Evolutionary conservation across 2,797 vertebrate genomes (phyloP), one percentile per base, ranked within the genome.

Genomic region (Taeniopygia guttata): DNA sequence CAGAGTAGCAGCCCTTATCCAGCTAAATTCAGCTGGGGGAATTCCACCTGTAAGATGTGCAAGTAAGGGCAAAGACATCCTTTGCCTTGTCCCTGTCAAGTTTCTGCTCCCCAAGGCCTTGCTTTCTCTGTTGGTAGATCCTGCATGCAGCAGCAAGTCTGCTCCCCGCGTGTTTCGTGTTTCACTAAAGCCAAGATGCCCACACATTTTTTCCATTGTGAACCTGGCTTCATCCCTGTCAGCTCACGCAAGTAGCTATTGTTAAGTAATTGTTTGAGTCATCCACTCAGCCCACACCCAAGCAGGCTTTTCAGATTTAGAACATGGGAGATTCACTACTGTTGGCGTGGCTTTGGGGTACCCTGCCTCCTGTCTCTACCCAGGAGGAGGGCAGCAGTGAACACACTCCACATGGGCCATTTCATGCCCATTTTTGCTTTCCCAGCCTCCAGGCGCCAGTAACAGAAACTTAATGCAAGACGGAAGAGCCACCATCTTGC

Each of bases 151-250:
- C 90, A 89, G 89, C 93, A 90, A 91, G 94, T 68, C 89, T 83
- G 79, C 40, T 96, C 88, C 40, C 82, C 30, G 51, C 69, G 79
- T 90, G 89, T 95, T 94, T 94, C 3, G 0, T 90, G 89, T 95
- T 94, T 94, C 3, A 0, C 85, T 90, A 11, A 49, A 94, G 93
- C 91, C 1, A 9, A 88, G 84, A 78, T 96, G 96, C 94, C 94
- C 94, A 96, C 95, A 95, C 89, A 94, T 96, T 91, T 96, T 96
- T 96, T 96, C 95, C 93, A 94, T 94, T 94, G 95, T 94, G 94
- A 96, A 94, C 95, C 95, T 96, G 91, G 83, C 89, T 92, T 60
- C 49, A 70, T 93, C 96, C 68, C 94, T 94, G 95, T 94, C 96
- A 95, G 86, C 89, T 96, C 92, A 94, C 3, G 74, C 18, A 96